phyloP scores from a whole-genome alignment of 2,797 vertebrate species.

The Sebastes oblongus region DNA sequence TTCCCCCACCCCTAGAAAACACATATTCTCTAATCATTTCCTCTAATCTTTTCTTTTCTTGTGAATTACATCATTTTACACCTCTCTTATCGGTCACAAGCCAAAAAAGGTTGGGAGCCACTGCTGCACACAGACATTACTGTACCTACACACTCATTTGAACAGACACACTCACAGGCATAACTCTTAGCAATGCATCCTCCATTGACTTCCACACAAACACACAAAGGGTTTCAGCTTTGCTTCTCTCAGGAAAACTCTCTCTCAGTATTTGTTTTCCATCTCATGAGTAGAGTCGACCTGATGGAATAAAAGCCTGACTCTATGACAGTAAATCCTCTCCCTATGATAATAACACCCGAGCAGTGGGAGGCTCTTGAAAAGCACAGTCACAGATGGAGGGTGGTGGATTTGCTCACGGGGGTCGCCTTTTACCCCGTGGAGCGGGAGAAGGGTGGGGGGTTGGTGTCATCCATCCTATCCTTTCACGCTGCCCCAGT shows the following conservation, averaged over 20 bases:
- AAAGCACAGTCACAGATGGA: conserved; percentile 63
- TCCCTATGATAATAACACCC: not conserved
- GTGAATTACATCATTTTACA: not conserved
- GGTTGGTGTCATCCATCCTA: conserved; percentile 16
- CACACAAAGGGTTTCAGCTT: conserved; percentile 33
- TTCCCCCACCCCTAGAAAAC: not conserved
- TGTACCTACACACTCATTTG: not conserved
- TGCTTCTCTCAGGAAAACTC: conserved; percentile 62
- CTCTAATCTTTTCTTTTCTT: not conserved
- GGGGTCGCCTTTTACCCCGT: conserved; percentile 1
- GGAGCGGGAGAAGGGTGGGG: not conserved
- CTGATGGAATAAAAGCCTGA: conserved; percentile 31
- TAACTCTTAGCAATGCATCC: not conserved
- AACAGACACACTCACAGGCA: not conserved
- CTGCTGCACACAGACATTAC: not conserved
- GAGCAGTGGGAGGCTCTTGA: conserved; percentile 20
- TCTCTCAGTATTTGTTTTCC: conserved; percentile 20
- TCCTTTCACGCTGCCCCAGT: conserved; percentile 18
- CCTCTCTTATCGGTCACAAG: not conserved
- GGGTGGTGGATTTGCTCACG: conserved; percentile 38
- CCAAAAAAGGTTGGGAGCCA: not conserved
- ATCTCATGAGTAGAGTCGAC: conserved; percentile 16
- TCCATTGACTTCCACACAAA: conserved; percentile 3
- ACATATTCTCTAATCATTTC: not conserved
- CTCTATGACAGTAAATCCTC: conserved; percentile 33